Conservation (phyloP, 1,140 invertebrate genomes). For the Drosophila ercepeae region DNA sequence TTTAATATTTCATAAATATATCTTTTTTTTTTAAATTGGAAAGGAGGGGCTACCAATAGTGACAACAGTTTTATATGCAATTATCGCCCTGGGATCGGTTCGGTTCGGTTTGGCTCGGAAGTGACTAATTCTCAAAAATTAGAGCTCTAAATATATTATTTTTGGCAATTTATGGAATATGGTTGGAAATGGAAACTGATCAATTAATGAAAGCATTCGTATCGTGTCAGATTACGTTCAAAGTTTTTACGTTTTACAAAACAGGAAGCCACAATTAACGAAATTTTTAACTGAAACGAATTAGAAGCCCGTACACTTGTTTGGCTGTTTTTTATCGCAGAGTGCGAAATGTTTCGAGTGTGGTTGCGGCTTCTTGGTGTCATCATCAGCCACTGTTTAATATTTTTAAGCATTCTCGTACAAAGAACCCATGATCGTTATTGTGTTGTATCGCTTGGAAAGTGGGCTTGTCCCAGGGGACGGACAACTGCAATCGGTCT, state of each 20-base stretch:
- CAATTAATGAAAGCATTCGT: conserved; percentile 35
- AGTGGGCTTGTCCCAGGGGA: no score
- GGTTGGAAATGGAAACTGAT: conserved; percentile 61
- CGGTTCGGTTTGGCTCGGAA: conserved; percentile 52
- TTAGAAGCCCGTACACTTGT: no score
- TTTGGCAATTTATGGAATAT: conserved; percentile 18
- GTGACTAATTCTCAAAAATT: conserved; percentile 65
- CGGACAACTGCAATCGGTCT: background rate
- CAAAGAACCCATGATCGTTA: conserved; percentile 14
- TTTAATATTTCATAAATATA: background rate
- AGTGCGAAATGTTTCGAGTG: background rate
- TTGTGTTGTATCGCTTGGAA: conserved; percentile 2
- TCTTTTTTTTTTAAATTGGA: background rate
- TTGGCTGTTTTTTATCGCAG: no score
- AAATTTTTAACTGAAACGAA: conserved; percentile 16
- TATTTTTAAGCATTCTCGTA: background rate
- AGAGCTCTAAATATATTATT: conserved; percentile 1
- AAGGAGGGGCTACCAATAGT: conserved; percentile 38
- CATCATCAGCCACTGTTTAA: background rate
- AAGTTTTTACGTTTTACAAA: conserved; percentile 66
- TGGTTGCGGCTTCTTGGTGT: background rate
- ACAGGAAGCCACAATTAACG: conserved; percentile 70
- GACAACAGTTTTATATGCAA: conserved; percentile 72
- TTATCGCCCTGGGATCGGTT: conserved; percentile 56
- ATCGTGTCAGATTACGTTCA: conserved; percentile 74